Evolutionary conservation across 2,888 invertebrate genomes (phyloP).

Genomic region (Drosophila prostipennis): DNA sequence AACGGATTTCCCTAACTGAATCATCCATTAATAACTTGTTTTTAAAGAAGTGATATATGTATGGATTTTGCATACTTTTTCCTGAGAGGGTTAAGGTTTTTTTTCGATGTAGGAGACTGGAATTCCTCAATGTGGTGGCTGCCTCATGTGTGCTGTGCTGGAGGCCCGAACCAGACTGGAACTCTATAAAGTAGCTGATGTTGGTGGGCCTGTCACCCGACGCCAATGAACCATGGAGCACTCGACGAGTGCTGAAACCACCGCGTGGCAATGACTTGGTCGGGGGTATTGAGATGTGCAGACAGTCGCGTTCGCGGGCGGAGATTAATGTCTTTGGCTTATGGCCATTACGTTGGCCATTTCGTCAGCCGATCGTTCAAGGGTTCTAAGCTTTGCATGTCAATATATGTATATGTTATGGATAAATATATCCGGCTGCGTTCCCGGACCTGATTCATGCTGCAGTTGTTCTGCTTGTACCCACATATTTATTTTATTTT

Average conservation of each 20-base stretch:
- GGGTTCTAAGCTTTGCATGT: constrained; percentile 54
- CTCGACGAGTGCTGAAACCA: constrained; percentile 4
- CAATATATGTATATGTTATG: constrained; percentile 29
- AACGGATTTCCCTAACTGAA: constrained; percentile 24
- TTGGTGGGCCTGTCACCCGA: constrained; percentile 68
- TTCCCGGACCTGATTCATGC: constrained; percentile 67
- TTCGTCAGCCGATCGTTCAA: constrained; percentile 62
- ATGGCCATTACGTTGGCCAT: constrained; percentile 33
- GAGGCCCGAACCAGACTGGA: constrained; percentile 19
- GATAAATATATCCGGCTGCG: constrained; percentile 66
- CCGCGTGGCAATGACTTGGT: constrained; percentile 34
- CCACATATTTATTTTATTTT: constrained; percentile 7
- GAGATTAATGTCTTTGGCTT: constrained; percentile 46
- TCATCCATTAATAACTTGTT: constrained; percentile 2
- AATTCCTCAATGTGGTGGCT: constrained; percentile 5
- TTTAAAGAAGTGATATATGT: background rate
- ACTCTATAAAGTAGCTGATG: background rate
- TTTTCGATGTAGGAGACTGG: constrained; percentile 7
- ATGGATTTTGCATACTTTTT: background rate
- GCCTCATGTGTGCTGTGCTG: constrained; percentile 1
- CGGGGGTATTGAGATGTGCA: constrained; percentile 27
- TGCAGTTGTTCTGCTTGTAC: constrained; percentile 18
- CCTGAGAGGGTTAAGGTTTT: constrained; percentile 9
- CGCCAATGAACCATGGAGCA: constrained; percentile 64
- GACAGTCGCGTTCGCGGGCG: constrained; percentile 21